These are phyloP conservation scores for Brachionus angularis DNA, from an alignment of 1,140 invertebrate genomes.

Conservation along the genomic window DNA sequence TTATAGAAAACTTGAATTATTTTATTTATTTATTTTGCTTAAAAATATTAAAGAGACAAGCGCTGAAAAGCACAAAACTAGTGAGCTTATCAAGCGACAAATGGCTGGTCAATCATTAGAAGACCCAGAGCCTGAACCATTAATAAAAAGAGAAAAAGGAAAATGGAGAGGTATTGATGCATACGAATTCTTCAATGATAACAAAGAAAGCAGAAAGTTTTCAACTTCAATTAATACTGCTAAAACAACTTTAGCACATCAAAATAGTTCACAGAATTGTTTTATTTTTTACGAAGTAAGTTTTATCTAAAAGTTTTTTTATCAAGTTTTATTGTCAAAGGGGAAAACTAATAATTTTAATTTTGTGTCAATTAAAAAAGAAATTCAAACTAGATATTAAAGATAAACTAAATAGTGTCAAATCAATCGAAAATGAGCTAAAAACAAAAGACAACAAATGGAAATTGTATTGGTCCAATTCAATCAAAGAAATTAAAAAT, in stretches of 20 bases:
- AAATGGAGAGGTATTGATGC: conserved; percentile 33
- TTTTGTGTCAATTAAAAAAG: too few species aligned
- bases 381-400: conserved; percentile 24
- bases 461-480: conserved; percentile 26
- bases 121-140: conserved; percentile 30
- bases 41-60: background rate
- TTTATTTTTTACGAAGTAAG: background rate
- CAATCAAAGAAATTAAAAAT: conserved; percentile 22
- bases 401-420: background rate
- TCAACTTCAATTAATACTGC: conserved; percentile 1
- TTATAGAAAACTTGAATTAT: too few species aligned
- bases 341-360: too few species aligned
- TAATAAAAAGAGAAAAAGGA: conserved; percentile 23
- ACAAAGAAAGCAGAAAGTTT: background rate
- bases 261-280: background rate
- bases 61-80: conserved; percentile 22
- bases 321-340: background rate
- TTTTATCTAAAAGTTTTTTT: background rate
- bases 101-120: conserved; percentile 16
- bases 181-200: conserved; percentile 27
- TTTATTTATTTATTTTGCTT: too few species aligned
- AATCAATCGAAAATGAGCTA: background rate
- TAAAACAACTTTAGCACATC: conserved; percentile 21
- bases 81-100: conserved; percentile 15
- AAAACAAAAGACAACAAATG: conserved; percentile 30